Evolutionary conservation across 2,797 vertebrate species (phyloP).

Genomic region (Perodicticus potto): DNA sequence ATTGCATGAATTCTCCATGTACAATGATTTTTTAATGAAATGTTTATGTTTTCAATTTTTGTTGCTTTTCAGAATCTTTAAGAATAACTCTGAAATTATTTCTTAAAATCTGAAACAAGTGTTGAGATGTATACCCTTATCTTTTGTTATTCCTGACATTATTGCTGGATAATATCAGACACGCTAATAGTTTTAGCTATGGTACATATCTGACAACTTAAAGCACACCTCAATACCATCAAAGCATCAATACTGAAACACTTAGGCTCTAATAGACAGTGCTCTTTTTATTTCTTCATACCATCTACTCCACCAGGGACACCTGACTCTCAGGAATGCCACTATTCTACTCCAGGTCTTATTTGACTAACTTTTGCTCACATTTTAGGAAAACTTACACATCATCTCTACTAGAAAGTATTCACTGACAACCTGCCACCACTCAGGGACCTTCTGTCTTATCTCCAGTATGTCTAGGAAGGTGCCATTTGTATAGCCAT

Average conservation of each 20-base stretch:
- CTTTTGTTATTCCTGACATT: background rate
- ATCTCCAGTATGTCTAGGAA: background rate
- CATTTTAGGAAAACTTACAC: background rate
- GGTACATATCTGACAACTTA: background rate
- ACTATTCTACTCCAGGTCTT: background rate
- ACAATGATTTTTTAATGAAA: background rate
- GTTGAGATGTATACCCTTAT: background rate
- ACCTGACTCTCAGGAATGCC: background rate
- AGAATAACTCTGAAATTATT: background rate
- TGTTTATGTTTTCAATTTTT: slow-evolving; percentile 20
- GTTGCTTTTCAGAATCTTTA: background rate
- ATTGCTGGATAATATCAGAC: background rate
- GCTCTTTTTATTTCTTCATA: background rate
- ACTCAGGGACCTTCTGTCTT: background rate
- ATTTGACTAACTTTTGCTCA: slow-evolving; percentile 14
- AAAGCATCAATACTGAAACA: background rate
- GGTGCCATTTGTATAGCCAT: background rate
- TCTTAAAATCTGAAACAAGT: background rate
- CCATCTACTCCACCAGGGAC: background rate
- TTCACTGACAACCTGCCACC: background rate
- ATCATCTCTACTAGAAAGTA: background rate
- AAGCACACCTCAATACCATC: background rate
- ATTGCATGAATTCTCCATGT: background rate
- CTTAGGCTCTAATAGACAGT: background rate
- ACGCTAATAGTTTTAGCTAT: background rate